These are phyloP conservation scores for Girardia tigrina DNA, from an alignment of 2,888 invertebrate genomes.

Conservation along the genomic window DNA sequence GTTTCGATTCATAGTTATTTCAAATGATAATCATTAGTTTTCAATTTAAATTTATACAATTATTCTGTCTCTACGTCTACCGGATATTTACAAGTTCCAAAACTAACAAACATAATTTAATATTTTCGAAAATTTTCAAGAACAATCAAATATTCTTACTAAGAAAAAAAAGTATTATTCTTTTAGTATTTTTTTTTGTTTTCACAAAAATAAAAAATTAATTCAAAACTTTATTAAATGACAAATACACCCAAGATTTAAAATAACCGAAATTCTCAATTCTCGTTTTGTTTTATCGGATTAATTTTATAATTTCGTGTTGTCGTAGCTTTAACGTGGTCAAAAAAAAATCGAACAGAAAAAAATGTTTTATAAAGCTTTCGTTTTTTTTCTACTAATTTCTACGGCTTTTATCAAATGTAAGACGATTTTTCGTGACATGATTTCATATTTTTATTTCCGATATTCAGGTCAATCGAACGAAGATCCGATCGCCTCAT, in stretches of 20 bases:
- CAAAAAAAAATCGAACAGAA: too few relatives aligned
- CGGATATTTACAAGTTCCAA: constrained; percentile 16
- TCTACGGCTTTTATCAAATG: not conserved
- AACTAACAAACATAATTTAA: not conserved
- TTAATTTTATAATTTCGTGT: not conserved
- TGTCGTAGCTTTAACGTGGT: constrained; percentile 23
- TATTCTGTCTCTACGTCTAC: not conserved
- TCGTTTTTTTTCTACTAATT: not conserved
- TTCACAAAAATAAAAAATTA: too few relatives aligned
- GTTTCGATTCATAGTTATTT: too few relatives aligned
- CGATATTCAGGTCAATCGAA: not conserved
- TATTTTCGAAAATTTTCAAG: too few relatives aligned
- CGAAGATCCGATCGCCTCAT: constrained; percentile 8
- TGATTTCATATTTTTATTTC: not conserved
- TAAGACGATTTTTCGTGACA: not conserved
- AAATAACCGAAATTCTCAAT: too few relatives aligned
- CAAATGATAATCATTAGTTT: too few relatives aligned
- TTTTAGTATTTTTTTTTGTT: too few relatives aligned
- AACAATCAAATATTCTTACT: too few relatives aligned
- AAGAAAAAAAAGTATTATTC: too few relatives aligned
- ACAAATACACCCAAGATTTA: too few relatives aligned
- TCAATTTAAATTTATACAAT: too few relatives aligned
- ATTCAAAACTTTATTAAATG: too few relatives aligned
- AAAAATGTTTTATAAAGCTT: constrained; percentile 8
- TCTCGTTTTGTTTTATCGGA: not conserved